Evolutionary conservation across 2,113 vertebrate genomes (phyloP), one percentile per base, ranked within the genome.

Genomic region (Anoura caudifer): DNA sequence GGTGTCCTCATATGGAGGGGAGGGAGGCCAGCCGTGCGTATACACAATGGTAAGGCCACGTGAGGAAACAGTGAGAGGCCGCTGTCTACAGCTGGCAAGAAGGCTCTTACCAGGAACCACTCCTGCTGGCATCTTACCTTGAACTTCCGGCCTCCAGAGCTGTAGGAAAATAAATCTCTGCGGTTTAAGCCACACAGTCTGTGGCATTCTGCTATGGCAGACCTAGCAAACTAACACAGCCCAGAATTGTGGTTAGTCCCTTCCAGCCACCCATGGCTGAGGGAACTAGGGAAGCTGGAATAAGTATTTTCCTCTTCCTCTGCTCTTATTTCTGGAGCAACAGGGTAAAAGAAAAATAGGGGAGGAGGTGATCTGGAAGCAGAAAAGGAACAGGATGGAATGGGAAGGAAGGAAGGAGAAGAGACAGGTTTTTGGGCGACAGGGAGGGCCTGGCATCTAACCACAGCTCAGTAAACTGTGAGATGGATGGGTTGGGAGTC

Each of bases 1-100:
- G 16, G 28, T 33, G 15, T 63, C 56, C 36, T 69, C 56, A 0
- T 33, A 33, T 81, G 20, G 47, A 28, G 43, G 13, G 38, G 45
- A 22, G 67, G n/a, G 84, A 70, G 0, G 4, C 54, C 4, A 19
- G 17, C 1, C 17, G 54, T 22, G 7, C 14, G 9, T 2, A 2
- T 10, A 5, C 26, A 26, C 33, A 28, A 20, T 12, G 9, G 19
- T 59, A 41, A 69, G 13, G 26, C 28, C 5, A 8, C 2, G 4
- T 36, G 65, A 38, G 31, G 65, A 45, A 4, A 31, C 4, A 7
- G 5, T 15, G 67, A 13, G 33, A 76, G 11, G 24, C 4, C 6
- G 15, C 50, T 28, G 0, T 45, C 8, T 79, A 1, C 1, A 73
- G 26, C 47, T 5, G 26, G 47, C 14, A 50, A 17, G 31, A 52